A percentile compares a stretch with the other conserved stretches of the same genome.
Evolutionary conservation across 1,140 invertebrate species (phyloP).

Genomic region (Platorchestia sp.): DNA sequence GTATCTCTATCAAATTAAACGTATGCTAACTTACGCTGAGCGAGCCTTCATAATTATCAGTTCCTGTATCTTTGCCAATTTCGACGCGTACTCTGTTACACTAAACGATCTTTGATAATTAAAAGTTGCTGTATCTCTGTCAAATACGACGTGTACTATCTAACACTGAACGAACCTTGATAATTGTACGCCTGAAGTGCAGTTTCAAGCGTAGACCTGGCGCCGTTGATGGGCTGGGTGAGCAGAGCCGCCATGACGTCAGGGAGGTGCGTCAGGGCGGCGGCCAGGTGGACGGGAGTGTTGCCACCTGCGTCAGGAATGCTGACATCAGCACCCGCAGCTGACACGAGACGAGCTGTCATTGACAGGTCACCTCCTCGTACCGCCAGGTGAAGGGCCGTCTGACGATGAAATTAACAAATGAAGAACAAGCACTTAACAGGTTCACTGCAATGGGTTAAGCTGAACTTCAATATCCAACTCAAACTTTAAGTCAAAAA

Average conservation of each 20-base stretch:
- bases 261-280: constrained; percentile 47
- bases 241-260: constrained; percentile 60
- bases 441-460: too few species aligned
- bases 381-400: constrained; percentile 63
- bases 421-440: background rate
- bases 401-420: constrained; percentile 44
- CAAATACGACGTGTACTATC: too few species aligned
- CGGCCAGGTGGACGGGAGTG: constrained; percentile 62
- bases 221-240: constrained; percentile 61
- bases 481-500: too few species aligned
- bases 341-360: constrained; percentile 59
- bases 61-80: too few species aligned
- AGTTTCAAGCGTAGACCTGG: constrained; percentile 57
- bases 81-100: too few species aligned
- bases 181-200: constrained; percentile 64
- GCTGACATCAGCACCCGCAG: constrained; percentile 61
- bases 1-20: too few species aligned
- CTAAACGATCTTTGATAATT: too few species aligned
- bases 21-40: too few species aligned
- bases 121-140: too few species aligned
- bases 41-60: too few species aligned
- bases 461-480: too few species aligned
- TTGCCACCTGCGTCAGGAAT: constrained; percentile 61
- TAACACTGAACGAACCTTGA: constrained; percentile 57
- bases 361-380: constrained; percentile 61